Conservation (phyloP, 2,888 invertebrate species). For the Plusia festucae region DNA sequence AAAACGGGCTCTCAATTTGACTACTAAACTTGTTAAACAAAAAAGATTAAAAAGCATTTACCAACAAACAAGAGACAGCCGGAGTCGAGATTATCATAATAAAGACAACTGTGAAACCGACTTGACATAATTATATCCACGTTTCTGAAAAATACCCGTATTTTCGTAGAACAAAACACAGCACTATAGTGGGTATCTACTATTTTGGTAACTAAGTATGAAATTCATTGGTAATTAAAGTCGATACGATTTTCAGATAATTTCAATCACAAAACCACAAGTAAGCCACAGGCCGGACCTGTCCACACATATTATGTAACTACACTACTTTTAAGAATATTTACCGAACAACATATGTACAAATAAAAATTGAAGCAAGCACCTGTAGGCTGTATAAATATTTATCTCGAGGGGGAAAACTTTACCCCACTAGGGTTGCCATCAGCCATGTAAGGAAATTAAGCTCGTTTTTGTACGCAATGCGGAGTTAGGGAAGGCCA, state of each 20-base stretch:
- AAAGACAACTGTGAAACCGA: not conserved
- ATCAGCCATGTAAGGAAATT: conserved; percentile 6
- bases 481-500: not conserved
- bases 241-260: not conserved
- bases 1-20: too few species aligned
- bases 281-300: not conserved
- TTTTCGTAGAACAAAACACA: too few species aligned
- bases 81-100: not conserved
- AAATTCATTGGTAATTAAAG: not conserved
- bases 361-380: conserved; percentile 31
- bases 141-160: too few species aligned
- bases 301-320: not conserved
- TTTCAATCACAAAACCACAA: not conserved
- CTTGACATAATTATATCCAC: too few species aligned
- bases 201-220: too few species aligned
- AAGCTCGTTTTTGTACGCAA: not conserved
- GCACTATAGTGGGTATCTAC: too few species aligned
- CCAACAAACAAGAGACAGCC: not conserved
- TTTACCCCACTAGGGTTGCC: conserved; percentile 11
- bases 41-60: not conserved
- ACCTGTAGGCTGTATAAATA: conserved; percentile 25
- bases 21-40: too few species aligned
- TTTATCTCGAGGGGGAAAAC: conserved; percentile 23
- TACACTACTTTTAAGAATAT: conserved; percentile 3
- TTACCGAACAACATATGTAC: conserved; percentile 5